Percentiles rank a stretch among this genome's conserved stretches.
Conservation (phyloP, 1,140 invertebrate species). For the Saccostrea glomerata region DNA sequence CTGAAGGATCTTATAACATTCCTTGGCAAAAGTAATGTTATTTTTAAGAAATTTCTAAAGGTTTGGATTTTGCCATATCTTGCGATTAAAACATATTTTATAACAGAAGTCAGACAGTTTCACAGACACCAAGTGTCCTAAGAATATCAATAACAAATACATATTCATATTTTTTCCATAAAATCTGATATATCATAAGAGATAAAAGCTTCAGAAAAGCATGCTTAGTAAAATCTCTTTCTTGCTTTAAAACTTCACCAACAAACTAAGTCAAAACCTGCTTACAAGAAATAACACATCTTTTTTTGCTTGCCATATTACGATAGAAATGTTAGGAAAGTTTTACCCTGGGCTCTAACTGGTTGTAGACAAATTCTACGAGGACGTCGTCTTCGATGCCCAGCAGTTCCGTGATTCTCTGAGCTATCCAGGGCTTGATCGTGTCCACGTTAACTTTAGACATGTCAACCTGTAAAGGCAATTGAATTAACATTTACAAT, state of each 20-base stretch:
- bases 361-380: conserved; percentile 99
- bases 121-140: background rate
- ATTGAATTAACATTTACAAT: background rate
- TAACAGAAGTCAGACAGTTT: background rate
- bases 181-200: too few species aligned
- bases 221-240: too few species aligned
- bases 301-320: background rate
- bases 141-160: background rate
- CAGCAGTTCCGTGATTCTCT: conserved; percentile 96
- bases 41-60: background rate
- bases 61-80: background rate
- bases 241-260: background rate
- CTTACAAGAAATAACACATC: background rate
- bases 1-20: background rate
- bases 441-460: conserved; percentile 98
- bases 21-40: background rate
- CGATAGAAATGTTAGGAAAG: background rate
- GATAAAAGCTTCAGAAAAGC: too few species aligned
- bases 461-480: conserved; percentile 93
- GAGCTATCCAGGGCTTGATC: conserved; percentile 99
- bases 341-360: conserved; percentile 87
- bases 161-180: background rate
- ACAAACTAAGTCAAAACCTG: background rate
- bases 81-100: background rate
- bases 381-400: conserved; percentile 99